Conservation (phyloP, 92 coral and sea anemone genomes). For the Hydrozoanthus gracilis region DNA sequence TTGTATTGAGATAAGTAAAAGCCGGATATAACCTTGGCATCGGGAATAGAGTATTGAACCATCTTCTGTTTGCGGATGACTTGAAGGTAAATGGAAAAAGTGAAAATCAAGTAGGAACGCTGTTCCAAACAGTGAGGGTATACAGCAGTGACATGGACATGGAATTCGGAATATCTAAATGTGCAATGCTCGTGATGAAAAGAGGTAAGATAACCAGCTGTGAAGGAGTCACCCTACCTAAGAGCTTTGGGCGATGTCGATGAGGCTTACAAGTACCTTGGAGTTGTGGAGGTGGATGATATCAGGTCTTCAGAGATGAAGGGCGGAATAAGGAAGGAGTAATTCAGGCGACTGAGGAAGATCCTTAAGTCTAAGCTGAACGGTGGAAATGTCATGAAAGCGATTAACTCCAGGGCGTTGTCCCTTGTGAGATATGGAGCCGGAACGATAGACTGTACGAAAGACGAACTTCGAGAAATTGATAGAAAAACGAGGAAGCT, state of each 20-base stretch:
- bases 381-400: conserved; percentile 40
- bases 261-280: neutral
- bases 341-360: conserved; percentile 25
- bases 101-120: conserved; percentile 9
- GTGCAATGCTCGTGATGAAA: conserved; percentile 35
- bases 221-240: conserved; percentile 15
- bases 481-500: conserved; percentile 50
- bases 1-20: neutral
- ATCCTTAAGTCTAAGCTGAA: conserved; percentile 23
- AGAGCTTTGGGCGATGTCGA: no score
- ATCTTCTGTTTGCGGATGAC: conserved; percentile 34
- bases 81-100: conserved; percentile 15
- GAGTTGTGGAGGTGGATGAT: conserved; percentile 4
- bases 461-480: conserved; percentile 34
- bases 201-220: conserved; percentile 8
- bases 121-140: neutral
- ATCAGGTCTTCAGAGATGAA: neutral
- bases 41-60: no score
- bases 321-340: conserved; percentile 4
- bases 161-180: conserved; percentile 38
- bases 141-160: conserved; percentile 25
- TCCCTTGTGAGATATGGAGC: conserved; percentile 35
- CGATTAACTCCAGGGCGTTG: conserved; percentile 38
- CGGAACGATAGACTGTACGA: conserved; percentile 30
- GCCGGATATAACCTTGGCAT: neutral